Conservation (phyloP, 2,888 invertebrate species). For the Cyaniris semiargus region DNA sequence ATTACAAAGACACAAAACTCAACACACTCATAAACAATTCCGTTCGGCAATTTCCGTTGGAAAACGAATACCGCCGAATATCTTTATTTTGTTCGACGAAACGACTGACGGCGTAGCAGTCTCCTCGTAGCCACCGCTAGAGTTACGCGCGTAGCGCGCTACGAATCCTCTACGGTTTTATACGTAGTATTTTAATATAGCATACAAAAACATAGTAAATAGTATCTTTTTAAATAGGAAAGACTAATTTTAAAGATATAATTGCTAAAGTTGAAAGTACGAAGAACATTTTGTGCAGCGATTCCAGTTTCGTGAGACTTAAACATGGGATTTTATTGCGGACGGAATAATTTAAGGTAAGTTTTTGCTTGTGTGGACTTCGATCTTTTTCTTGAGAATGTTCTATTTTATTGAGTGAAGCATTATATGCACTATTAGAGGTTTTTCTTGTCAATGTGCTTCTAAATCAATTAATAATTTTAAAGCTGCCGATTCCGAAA, state of each 20-base stretch:
- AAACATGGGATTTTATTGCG: slow-evolving; percentile 27
- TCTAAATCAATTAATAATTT: no score
- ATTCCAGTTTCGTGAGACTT: slow-evolving; percentile 20
- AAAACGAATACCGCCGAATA: slow-evolving; percentile 55
- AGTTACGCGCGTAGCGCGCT: slow-evolving; percentile 41
- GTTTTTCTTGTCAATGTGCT: not conserved
- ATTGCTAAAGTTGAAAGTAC: not conserved
- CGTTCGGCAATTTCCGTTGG: slow-evolving; percentile 61
- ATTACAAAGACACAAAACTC: slow-evolving; percentile 38
- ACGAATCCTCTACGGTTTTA: slow-evolving; percentile 33
- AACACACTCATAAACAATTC: slow-evolving; percentile 55
- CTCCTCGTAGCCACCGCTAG: slow-evolving; percentile 64
- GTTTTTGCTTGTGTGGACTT: not conserved
- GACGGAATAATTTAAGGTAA: slow-evolving; percentile 25
- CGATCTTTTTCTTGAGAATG: not conserved
- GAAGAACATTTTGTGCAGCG: slow-evolving; percentile 5
- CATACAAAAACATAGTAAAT: not conserved
- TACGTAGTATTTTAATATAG: slow-evolving; percentile 27
- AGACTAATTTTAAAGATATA: not conserved
- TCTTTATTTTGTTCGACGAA: slow-evolving; percentile 55
- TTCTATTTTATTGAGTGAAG: not conserved
- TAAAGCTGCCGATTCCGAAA: no score
- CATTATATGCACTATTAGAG: not conserved
- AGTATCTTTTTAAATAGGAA: not conserved
- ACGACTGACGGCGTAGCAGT: slow-evolving; percentile 65